Evolutionary conservation across 2,797 vertebrate species (phyloP).

Genomic region (Typhlichthys eigenmanni): DNA sequence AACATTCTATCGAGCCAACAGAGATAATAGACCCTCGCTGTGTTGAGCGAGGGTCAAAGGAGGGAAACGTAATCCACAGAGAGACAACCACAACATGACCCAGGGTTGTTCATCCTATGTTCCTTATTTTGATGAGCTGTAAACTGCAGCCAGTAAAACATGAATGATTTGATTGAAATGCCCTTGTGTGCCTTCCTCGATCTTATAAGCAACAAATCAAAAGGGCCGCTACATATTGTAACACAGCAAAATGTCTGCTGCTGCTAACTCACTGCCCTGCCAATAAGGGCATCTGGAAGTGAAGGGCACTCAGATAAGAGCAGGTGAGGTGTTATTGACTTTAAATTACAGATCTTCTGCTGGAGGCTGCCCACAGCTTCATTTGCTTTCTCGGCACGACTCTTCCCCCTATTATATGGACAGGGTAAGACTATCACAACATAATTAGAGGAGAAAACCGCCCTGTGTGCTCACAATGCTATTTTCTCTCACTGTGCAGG

Average conservation of each 20-base stretch:
- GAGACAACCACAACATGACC: conserved; percentile 4
- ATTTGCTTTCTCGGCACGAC: conserved; percentile 37
- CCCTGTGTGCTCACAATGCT: neutral
- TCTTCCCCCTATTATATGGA: conserved; percentile 34
- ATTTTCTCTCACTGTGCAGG: conserved; percentile 21
- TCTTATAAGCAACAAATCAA: neutral
- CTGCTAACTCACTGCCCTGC: neutral
- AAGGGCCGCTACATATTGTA: neutral
- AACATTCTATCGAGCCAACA: no score
- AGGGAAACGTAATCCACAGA: no score
- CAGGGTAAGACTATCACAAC: conserved; percentile 36
- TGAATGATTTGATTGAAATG: conserved; percentile 2
- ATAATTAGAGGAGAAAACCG: conserved; percentile 47
- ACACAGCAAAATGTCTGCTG: neutral
- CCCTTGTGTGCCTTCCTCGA: neutral
- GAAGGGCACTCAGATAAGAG: conserved; percentile 3
- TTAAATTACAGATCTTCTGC: conserved; percentile 27
- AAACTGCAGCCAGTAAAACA: conserved; percentile 8
- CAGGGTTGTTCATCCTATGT: conserved; percentile 4
- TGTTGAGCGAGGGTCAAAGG: no score
- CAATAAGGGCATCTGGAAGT: conserved; percentile 8
- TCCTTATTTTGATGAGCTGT: conserved; percentile 1
- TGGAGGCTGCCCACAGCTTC: conserved; percentile 34
- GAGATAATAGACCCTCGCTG: no score
- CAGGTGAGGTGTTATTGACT: conserved; percentile 29